Evolutionary conservation across 1,140 invertebrate genomes (phyloP).

Genomic region (Ladona fulva): DNA sequence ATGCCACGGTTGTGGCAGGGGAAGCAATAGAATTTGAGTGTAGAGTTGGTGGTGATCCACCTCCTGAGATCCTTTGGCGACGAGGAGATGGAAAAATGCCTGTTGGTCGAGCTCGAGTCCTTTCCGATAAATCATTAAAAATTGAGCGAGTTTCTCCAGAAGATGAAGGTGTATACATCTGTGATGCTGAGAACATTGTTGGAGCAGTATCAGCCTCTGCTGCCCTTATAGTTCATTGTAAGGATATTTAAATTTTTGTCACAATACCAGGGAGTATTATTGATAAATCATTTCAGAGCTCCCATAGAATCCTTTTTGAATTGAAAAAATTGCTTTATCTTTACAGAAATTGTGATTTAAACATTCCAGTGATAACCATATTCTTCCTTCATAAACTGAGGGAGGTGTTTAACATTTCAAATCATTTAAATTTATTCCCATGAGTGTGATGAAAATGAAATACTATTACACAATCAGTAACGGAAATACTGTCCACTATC

Average conservation of each 20-base stretch:
- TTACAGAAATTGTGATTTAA: too few relatives aligned
- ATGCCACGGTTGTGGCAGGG: conserved; percentile 70
- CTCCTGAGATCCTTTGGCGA: conserved; percentile 79
- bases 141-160: conserved; percentile 62
- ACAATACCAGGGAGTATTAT: background rate
- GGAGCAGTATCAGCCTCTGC: conserved; percentile 65
- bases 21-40: conserved; percentile 80
- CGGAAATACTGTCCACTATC: too few relatives aligned
- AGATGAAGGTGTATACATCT: conserved; percentile 75
- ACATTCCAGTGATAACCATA: too few relatives aligned
- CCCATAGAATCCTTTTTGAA: background rate
- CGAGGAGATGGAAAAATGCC: conserved; percentile 78
- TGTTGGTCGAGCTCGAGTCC: conserved; percentile 57
- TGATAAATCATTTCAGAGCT: background rate
- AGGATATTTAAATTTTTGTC: conserved; percentile 33
- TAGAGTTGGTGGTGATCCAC: conserved; percentile 80
- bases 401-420: too few relatives aligned
- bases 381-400: too few relatives aligned
- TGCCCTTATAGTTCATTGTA: conserved; percentile 65
- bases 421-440: too few relatives aligned
- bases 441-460: too few relatives aligned
- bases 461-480: too few relatives aligned
- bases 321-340: background rate
- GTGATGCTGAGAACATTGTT: conserved; percentile 68
- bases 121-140: conserved; percentile 63